A percentile compares a stretch with the other conserved stretches of the same genome.
Conservation (phyloP, 2,113 vertebrate species). For the Macaca nemestrina region DNA sequence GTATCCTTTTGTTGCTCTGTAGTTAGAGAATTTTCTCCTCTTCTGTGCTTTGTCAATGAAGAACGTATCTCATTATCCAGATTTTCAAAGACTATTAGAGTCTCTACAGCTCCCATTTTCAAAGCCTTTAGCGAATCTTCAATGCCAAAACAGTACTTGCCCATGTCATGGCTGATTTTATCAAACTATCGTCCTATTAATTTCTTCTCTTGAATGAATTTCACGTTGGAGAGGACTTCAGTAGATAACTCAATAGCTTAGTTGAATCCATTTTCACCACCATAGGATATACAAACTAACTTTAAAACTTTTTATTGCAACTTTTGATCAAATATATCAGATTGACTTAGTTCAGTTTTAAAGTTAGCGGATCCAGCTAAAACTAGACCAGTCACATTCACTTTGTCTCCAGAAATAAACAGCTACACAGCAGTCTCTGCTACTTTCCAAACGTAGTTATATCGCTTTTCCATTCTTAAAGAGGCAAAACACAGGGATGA, state of each 20-base stretch:
- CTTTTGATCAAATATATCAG: constrained; percentile 99
- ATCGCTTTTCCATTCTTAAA: constrained; percentile 98
- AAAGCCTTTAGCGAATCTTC: constrained; percentile 99
- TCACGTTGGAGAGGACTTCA: constrained; percentile 99
- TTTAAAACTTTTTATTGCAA: constrained; percentile 99
- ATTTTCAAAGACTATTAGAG: constrained; percentile 99
- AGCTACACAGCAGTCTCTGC: constrained; percentile 98
- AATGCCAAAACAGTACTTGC: constrained; percentile 99
- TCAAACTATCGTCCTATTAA: constrained; percentile 99
- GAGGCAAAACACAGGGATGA: constrained; percentile 98
- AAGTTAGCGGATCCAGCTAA: constrained; percentile 98
- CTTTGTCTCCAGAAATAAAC: constrained; percentile 98
- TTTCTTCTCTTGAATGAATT: constrained; percentile 99
- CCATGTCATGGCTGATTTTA: constrained; percentile 99
- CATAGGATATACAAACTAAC: constrained; percentile 99
- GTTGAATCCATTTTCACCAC: constrained; percentile 99
- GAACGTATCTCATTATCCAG: constrained; percentile 99
- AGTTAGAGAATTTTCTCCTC: constrained; percentile 98
- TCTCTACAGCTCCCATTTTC: constrained; percentile 99
- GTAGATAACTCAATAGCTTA: constrained; percentile 99
- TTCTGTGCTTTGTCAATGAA: constrained; percentile 96
- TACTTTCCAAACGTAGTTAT: constrained; percentile 99
- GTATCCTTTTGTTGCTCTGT: constrained; percentile 99
- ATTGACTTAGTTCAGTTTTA: constrained; percentile 99
- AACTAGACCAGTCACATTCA: constrained; percentile 98